These are phyloP conservation scores for Chloroceryle amazona DNA, from an alignment of 2,797 vertebrate species.

Conservation along the genomic window DNA sequence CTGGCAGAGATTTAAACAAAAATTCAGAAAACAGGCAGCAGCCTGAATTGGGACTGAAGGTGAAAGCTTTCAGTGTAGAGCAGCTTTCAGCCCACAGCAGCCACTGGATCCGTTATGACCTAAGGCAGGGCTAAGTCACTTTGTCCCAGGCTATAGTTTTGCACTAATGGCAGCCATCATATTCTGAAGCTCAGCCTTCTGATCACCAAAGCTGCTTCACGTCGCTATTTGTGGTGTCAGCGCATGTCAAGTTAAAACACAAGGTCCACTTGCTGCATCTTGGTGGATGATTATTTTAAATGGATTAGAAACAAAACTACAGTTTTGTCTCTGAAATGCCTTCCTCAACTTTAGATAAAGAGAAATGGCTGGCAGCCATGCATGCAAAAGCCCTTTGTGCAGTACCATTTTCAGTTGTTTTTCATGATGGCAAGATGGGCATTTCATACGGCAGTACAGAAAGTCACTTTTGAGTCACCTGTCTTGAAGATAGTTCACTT, in stretches of 20 bases:
- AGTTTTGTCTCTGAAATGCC: neutral
- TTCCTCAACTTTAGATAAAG: neutral
- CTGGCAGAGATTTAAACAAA: neutral
- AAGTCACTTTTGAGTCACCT: neutral
- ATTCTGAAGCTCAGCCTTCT: neutral
- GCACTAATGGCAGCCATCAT: neutral
- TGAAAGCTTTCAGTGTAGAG: neutral
- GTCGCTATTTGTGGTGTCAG: accelerated
- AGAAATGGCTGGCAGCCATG: accelerated
- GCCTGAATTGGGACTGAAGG: neutral
- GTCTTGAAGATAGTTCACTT: neutral
- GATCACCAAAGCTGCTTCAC: neutral
- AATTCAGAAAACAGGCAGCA: neutral
- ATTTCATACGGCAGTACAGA: neutral
- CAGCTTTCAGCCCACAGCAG: neutral
- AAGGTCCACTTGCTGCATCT: neutral
- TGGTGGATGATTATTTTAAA: neutral
- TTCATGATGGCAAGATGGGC: accelerated
- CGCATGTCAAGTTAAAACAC: neutral
- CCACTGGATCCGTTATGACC: neutral
- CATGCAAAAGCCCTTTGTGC: neutral
- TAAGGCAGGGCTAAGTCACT: neutral
- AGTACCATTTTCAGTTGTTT: neutral
- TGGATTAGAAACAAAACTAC: neutral
- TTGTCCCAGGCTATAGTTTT: neutral